A percentile compares a stretch with the other conserved stretches of the same genome.
These are phyloP conservation scores for Pyrgilauda ruficollis DNA, from an alignment of 2,113 vertebrate species.

Conservation along the genomic window DNA sequence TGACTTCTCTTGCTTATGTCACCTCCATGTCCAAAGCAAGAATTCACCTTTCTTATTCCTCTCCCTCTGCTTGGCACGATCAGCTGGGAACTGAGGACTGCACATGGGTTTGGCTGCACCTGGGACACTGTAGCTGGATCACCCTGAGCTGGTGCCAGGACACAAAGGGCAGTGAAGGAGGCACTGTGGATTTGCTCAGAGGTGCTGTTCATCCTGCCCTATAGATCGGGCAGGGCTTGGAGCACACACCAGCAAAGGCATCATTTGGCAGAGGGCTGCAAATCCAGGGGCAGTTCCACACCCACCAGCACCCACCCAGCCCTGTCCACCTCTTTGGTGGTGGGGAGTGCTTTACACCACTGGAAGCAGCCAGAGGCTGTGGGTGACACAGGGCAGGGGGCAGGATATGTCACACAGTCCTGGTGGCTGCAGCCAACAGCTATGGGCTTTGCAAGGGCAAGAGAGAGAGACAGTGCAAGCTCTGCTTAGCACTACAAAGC, in stretches of 20 bases:
- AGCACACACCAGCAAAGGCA: background rate
- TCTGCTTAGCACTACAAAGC: background rate
- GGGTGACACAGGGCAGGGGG: accelerated
- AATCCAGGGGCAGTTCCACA: background rate
- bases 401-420: background rate
- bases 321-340: background rate
- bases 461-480: background rate
- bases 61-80: background rate
- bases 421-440: background rate
- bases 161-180: background rate
- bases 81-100: background rate
- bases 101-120: accelerated
- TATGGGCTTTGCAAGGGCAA: background rate
- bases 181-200: accelerated
- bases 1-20: background rate
- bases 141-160: background rate
- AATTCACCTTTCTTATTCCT: background rate
- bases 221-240: background rate
- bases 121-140: background rate
- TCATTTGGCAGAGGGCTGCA: background rate
- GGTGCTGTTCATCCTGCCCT: background rate
- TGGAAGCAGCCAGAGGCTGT: accelerated
- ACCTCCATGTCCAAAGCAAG: background rate
- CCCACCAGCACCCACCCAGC: background rate
- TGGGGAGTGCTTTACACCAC: background rate